phyloP scores from a whole-genome alignment of 2,888 invertebrate species.

The Napeogenes inachia region DNA sequence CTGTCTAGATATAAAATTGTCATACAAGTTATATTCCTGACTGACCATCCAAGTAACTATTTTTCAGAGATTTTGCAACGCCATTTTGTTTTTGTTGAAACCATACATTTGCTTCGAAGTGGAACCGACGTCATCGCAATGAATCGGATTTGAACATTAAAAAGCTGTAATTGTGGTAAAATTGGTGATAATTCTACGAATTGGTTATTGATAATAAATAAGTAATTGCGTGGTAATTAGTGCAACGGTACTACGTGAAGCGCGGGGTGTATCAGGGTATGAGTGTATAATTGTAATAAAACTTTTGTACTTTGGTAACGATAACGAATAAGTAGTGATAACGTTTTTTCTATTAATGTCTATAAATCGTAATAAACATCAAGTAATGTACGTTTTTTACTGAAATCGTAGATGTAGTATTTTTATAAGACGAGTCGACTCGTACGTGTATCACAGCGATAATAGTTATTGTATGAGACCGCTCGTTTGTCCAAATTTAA shows the following conservation, averaged over 20 bases:
- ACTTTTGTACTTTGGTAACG: conserved; percentile 74
- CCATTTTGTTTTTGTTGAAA: not conserved
- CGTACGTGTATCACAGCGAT: conserved; percentile 77
- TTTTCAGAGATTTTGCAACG: no score
- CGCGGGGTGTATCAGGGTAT: conserved; percentile 78
- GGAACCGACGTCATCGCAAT: conserved; percentile 28
- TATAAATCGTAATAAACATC: conserved; percentile 58
- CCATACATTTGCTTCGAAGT: not conserved
- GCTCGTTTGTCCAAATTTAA: conserved; percentile 48
- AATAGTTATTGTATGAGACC: conserved; percentile 66
- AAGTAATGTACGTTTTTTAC: conserved; percentile 72
- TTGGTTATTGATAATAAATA: conserved; percentile 69
- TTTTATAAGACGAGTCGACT: conserved; percentile 66
- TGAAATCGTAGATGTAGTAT: conserved; percentile 72
- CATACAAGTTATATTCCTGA: no score
- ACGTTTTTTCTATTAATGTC: conserved; percentile 69
- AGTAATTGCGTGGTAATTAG: conserved; percentile 73
- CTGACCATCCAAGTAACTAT: no score
- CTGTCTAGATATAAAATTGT: conserved; percentile 14
- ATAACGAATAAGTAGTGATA: conserved; percentile 68
- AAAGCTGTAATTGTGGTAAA: conserved; percentile 27
- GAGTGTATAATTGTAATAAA: conserved; percentile 74
- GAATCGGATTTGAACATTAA: conserved; percentile 17
- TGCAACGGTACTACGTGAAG: conserved; percentile 60
- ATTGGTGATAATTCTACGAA: conserved; percentile 72